Conservation (phyloP, 1,140 invertebrate genomes). For the Drosophila parabipectinata region DNA sequence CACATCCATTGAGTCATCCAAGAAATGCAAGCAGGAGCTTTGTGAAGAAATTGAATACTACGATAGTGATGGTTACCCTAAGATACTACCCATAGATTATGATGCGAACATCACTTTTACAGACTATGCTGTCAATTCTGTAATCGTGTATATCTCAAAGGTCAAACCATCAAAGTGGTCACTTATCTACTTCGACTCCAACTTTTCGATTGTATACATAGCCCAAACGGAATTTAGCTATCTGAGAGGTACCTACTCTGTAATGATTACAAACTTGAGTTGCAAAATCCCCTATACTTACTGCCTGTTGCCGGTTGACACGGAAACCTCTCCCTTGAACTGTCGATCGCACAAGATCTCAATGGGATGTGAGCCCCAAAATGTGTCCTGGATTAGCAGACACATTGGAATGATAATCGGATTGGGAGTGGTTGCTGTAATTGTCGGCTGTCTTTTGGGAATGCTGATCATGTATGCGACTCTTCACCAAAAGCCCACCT, state of each 20-base stretch:
- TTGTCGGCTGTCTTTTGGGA: constrained; percentile 40
- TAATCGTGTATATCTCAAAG: constrained; percentile 20
- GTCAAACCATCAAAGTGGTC: background rate
- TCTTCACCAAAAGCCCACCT: constrained; percentile 47
- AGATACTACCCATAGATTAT: constrained; percentile 4
- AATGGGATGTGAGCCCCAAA: constrained; percentile 6
- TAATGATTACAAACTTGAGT: constrained; percentile 1
- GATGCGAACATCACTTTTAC: constrained; percentile 12
- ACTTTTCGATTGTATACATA: background rate
- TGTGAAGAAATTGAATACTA: constrained; percentile 6
- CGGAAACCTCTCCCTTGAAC: constrained; percentile 18
- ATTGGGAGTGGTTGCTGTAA: constrained; percentile 17
- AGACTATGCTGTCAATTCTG: background rate
- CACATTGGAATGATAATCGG: constrained; percentile 36
- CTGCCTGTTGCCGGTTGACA: constrained; percentile 30
- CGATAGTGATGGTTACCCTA: too few species aligned
- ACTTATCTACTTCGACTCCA: constrained; percentile 34
- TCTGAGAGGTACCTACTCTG: background rate
- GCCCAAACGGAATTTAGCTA: background rate
- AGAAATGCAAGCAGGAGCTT: background rate
- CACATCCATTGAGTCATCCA: background rate
- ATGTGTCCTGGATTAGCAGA: constrained; percentile 37
- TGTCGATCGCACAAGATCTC: constrained; percentile 48
- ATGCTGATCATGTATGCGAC: constrained; percentile 35
- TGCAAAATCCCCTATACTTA: constrained; percentile 40